phyloP scores from a whole-genome alignment of 2,113 vertebrate species.

The Brachyistius frenatus region DNA sequence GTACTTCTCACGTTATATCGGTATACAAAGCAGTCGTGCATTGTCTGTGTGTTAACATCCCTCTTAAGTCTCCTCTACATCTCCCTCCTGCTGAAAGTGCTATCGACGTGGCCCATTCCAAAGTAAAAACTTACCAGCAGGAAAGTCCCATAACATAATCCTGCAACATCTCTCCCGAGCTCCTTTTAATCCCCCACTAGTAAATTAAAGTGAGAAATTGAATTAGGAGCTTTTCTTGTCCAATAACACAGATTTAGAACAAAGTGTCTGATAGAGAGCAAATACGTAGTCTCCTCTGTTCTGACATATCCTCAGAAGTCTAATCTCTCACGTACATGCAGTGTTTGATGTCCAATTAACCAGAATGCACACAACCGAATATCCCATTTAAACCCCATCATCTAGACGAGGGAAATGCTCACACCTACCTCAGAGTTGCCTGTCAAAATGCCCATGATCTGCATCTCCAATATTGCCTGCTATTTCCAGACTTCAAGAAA shows the following conservation, averaged over 20 bases:
- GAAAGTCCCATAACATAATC: conserved; percentile 71
- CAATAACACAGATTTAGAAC: conserved; percentile 74
- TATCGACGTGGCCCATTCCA: conserved; percentile 29
- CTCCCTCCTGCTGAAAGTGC: conserved; percentile 17
- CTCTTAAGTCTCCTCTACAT: neutral
- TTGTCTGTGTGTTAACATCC: neutral
- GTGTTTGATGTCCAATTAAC: conserved; percentile 82
- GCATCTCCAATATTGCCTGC: conserved; percentile 61
- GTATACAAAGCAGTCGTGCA: neutral
- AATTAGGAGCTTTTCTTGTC: conserved; percentile 78
- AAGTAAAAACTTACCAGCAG: conserved; percentile 49
- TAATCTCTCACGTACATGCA: conserved; percentile 75
- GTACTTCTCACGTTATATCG: neutral
- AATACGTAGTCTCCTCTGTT: conserved; percentile 67
- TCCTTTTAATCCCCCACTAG: conserved; percentile 68
- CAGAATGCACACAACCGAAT: conserved; percentile 76
- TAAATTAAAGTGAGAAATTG: conserved; percentile 79
- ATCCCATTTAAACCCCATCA: conserved; percentile 75
- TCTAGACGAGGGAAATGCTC: conserved; percentile 65
- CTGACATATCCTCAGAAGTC: conserved; percentile 75
- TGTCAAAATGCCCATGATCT: conserved; percentile 70
- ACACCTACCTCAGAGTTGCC: conserved; percentile 62
- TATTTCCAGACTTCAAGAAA: conserved; percentile 34
- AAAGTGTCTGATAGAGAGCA: conserved; percentile 77
- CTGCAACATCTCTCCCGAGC: conserved; percentile 71